A percentile compares a stretch with the other conserved stretches of the same genome.
phyloP scores from a whole-genome alignment of 2,888 invertebrate species.

The Drosophila monieri region DNA sequence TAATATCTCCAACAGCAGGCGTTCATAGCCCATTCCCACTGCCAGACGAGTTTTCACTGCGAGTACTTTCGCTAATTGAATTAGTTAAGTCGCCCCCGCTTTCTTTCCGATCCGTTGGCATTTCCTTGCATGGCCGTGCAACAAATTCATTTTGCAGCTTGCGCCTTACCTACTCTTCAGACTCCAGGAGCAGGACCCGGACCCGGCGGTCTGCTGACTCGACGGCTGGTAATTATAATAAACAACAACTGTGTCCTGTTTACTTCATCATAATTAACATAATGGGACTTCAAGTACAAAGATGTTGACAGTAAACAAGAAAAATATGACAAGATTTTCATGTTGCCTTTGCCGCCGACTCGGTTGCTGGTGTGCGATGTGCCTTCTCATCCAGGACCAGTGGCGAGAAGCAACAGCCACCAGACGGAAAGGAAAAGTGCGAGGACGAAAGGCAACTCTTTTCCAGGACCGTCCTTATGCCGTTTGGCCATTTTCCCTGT shows the following conservation, averaged over 20 bases:
- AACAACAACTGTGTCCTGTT: constrained; percentile 80
- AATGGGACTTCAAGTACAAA: constrained; percentile 79
- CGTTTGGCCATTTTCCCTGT: constrained; percentile 63
- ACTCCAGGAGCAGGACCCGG: not conserved
- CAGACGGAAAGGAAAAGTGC: constrained; percentile 4
- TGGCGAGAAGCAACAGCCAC: constrained; percentile 19
- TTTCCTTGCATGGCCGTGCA: constrained; percentile 39
- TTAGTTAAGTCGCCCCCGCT: constrained; percentile 19
- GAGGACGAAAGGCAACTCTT: constrained; percentile 53
- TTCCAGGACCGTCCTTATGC: constrained; percentile 28
- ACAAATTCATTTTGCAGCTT: constrained; percentile 65
- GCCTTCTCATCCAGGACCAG: constrained; percentile 9
- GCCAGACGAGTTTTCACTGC: constrained; percentile 7
- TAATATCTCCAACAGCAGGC: constrained; percentile 1
- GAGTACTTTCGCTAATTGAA: constrained; percentile 27
- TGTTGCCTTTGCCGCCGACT: constrained; percentile 50
- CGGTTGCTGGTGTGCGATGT: constrained; percentile 59
- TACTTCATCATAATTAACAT: constrained; percentile 80
- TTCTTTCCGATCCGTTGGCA: not conserved
- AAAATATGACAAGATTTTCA: constrained; percentile 79
- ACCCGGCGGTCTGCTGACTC: constrained; percentile 43
- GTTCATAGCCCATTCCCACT: not conserved
- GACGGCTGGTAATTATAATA: constrained; percentile 79
- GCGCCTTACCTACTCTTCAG: constrained; percentile 4
- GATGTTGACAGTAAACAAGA: constrained; percentile 80